Evolutionary conservation across 2,888 invertebrate genomes (phyloP).

Genomic region (Xestia c-nigrum): DNA sequence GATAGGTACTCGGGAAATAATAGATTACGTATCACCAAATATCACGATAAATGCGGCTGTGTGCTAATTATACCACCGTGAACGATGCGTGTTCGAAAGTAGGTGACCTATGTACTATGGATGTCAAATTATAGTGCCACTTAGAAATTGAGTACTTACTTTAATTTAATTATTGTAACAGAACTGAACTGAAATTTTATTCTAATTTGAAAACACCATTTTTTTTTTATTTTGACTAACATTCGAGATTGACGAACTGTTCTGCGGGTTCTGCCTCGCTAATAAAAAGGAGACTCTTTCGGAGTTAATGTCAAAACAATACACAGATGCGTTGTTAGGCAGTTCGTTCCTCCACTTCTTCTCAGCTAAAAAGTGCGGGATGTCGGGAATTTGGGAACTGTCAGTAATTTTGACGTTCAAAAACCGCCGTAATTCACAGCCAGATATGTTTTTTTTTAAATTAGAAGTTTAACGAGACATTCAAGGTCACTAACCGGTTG

Average conservation of each 20-base stretch:
- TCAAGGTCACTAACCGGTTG: not conserved
- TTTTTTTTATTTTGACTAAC: no score
- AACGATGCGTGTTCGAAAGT: not conserved
- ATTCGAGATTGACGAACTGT: no score
- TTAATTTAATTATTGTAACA: not conserved
- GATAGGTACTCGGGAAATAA: constrained; percentile 20
- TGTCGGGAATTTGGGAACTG: not conserved
- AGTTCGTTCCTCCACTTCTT: no score
- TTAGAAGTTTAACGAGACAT: not conserved
- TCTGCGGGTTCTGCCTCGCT: no score
- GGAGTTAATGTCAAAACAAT: no score
- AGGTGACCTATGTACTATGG: not conserved
- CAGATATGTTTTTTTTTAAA: not conserved
- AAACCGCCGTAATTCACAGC: not conserved
- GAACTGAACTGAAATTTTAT: no score
- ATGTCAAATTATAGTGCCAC: not conserved
- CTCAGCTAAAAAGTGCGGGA: no score
- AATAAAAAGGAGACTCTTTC: no score
- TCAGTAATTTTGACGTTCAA: not conserved
- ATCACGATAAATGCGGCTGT: not conserved
- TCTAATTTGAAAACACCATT: no score
- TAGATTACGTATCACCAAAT: constrained; percentile 10
- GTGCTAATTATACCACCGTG: not conserved
- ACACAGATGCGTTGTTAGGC: no score
- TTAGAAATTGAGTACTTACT: not conserved